Conservation (phyloP, 2,888 invertebrate genomes). For the Apamea monoglypha region DNA sequence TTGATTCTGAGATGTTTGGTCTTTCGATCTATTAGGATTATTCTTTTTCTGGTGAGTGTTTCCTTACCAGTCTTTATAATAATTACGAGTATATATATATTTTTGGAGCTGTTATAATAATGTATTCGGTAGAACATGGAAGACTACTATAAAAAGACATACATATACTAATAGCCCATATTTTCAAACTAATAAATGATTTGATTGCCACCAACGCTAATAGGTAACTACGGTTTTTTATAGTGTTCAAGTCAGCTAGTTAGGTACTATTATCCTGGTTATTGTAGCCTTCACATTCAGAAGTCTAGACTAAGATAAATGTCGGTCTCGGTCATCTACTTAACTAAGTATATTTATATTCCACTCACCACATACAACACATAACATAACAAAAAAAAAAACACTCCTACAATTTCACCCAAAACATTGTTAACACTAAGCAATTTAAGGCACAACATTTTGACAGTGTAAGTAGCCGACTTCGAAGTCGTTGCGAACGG, state of each 20-base stretch:
- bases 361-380: background rate
- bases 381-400: background rate
- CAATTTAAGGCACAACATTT: conserved; percentile 41
- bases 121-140: background rate
- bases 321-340: background rate
- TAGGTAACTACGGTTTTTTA: no score
- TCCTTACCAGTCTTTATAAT: background rate
- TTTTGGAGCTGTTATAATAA: background rate
- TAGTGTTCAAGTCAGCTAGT: background rate
- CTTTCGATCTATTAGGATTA: background rate
- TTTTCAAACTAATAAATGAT: background rate
- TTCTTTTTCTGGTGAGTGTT: background rate
- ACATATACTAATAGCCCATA: background rate
- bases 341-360: background rate
- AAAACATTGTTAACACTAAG: conserved; percentile 19
- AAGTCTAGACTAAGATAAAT: background rate
- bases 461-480: conserved; percentile 55
- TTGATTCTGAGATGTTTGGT: background rate
- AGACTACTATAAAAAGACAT: no score
- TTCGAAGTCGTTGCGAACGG: conserved; percentile 43
- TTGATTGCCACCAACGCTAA: background rate
- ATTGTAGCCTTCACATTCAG: background rate
- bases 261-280: background rate
- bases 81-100: background rate
- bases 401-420: background rate